Evolutionary conservation across 2,797 vertebrate species (phyloP), one percentile per base, ranked within the genome.

Genomic region (Ceryle rudis): DNA sequence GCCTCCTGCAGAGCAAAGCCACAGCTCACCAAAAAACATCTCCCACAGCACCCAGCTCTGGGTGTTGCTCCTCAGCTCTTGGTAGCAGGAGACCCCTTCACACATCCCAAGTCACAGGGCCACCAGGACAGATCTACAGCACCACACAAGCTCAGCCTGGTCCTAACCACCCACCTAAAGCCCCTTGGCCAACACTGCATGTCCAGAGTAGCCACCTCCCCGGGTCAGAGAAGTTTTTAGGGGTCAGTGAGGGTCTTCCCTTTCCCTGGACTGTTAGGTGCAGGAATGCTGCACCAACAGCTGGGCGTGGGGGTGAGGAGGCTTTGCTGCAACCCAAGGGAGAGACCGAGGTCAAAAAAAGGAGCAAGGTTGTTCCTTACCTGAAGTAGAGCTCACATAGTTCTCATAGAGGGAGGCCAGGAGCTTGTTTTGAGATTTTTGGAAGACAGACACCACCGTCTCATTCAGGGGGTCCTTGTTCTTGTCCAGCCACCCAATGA

Each of bases 381-480:
- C 98, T 95, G 98, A 95, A 95, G 98, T 98, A 73, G 99, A 99
- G 80, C 98, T 35, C 16, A 99, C 55, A 0, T 99, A 99, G 69
- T 98, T 99, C 96, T 99, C 99, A 18, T 99, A 99, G 35, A 99
- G 98, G 47, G 97, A 97, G 21, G 98, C 99, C 46, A 99, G 93
- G 74, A 99, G 98, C 92, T 99, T 99, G 96, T 98, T 99, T 81
- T 99, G 95, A 2, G 99, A 99, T 96, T 99, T 99, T 87, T 99
- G 99, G 98, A 99, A 99, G 95, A 98, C 97, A 0, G 84, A 21
- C 85, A 99, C 99, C 90, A 99, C 99, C 0, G 99, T 99, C 96
- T 99, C 99, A 14, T 99, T 99, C 87, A 99, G 97, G 0, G 99
- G 99, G 91, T 99, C 99, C 97, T 99, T 99, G 96, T 99, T 99